Evolutionary conservation across 2,797 vertebrate species (phyloP), one percentile per base, ranked within the genome.

Genomic region (Lates japonicus): DNA sequence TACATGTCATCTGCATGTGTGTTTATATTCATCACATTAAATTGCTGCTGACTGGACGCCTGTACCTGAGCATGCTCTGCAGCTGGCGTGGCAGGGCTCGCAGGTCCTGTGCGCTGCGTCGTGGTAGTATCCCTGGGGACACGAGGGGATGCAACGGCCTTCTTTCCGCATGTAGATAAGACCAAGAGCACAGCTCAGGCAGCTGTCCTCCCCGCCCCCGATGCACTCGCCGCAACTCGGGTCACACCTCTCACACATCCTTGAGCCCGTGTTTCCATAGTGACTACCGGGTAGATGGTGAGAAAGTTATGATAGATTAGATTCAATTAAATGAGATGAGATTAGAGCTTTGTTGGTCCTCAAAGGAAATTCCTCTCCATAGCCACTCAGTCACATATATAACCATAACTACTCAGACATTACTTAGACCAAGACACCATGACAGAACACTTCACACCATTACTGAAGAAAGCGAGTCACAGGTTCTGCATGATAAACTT

Each of bases 61-160:
- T 22, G 6, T 93, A 98, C 97, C 97, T 91, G 93, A 89, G 85
- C 98, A 99, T 0, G 95, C 90, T n/a, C 46, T 93, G 76, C 98
- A 99, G 70, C 94, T 95, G 17, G 95, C 81, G n/a, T 97, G 96
- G 83, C 98, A 98, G 79, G 95, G 93, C 90, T 97, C 96, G 62
- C 98, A 99, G 81, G 94, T 85, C 0, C 81, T 88, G 39, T 93
- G 87, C 1, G 60, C 82, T 1, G 83, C 22, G 42, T 96, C 95
- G 11, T 92, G 91, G 0, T 96, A 96, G 93, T 96, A 93, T 51
- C 93, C 95, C 46, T 90, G 90, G 1, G 97, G 97, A 79, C 98
- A 99, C 25, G 94, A 89, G 22, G 55, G 88, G 20, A 93, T 78
- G 52, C 98, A 99, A n/a, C 94, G 76, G 0, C 96, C 95, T 31